Evolutionary conservation across 2,888 invertebrate genomes (phyloP).

Genomic region (Phengaris alcon): DNA sequence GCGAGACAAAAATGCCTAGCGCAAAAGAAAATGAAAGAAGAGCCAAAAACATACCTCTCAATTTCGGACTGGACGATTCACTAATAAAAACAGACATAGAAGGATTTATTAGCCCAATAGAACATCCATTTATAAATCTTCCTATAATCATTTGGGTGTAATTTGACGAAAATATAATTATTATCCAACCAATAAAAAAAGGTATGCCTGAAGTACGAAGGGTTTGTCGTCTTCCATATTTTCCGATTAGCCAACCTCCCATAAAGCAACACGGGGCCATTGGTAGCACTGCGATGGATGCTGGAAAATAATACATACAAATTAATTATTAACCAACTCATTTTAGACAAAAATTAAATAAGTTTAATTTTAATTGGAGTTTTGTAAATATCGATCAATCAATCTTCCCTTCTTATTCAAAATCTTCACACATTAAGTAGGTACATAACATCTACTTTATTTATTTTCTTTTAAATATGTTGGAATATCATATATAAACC

Average conservation of each 20-base stretch:
- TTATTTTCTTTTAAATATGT: too few relatives aligned
- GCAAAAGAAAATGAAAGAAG: conserved; percentile 25
- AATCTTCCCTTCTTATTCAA: too few relatives aligned
- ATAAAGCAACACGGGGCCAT: conserved; percentile 23
- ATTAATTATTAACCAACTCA: not conserved
- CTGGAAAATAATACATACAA: not conserved
- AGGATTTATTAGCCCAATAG: conserved; percentile 13
- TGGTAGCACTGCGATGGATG: conserved; percentile 21
- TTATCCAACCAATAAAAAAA: conserved; percentile 24
- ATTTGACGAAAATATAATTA: conserved; percentile 12
- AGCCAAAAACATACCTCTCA: conserved; percentile 25
- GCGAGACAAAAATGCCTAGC: conserved; percentile 10
- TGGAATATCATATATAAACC: too few relatives aligned
- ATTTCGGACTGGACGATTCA: conserved; percentile 10
- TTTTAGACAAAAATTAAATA: too few relatives aligned
- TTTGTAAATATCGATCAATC: too few relatives aligned
- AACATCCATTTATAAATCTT: conserved; percentile 23
- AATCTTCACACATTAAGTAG: too few relatives aligned
- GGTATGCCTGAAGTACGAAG: conserved; percentile 21
- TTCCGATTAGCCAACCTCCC: conserved; percentile 19
- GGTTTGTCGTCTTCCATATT: conserved; percentile 20
- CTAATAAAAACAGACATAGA: conserved; percentile 23
- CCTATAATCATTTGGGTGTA: conserved; percentile 23
- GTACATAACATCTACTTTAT: too few relatives aligned
- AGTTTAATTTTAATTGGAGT: too few relatives aligned